Percentiles rank a stretch among this genome's conserved stretches.
Conservation (phyloP, 2,113 vertebrate genomes). For the Castor canadensis region DNA sequence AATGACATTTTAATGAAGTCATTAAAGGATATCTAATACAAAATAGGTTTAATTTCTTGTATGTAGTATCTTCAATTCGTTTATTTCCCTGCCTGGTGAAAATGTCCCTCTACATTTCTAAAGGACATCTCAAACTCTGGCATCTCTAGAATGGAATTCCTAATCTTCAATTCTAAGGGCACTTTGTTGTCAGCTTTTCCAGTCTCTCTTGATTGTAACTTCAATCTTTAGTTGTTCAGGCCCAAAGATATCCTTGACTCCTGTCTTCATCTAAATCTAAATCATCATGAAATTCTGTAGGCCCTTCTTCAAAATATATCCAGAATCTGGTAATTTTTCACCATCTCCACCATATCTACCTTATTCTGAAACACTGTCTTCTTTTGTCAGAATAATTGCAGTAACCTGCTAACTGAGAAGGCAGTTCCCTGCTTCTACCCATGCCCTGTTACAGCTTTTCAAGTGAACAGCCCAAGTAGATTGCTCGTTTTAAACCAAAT, state of each 20-base stretch:
- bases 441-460: background rate
- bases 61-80: background rate
- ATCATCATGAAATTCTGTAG: background rate
- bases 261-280: background rate
- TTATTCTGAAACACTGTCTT: background rate
- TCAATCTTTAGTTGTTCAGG: background rate
- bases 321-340: background rate
- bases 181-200: background rate
- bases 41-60: background rate
- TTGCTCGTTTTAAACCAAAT: background rate
- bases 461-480: background rate
- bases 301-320: background rate
- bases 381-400: background rate
- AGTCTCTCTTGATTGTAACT: background rate
- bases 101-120: background rate
- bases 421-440: background rate
- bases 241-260: background rate
- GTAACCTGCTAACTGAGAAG: background rate
- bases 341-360: background rate
- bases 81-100: background rate
- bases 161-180: background rate
- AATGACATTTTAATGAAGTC: background rate
- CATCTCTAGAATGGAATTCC: background rate
- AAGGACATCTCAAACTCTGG: background rate
- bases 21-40: too few relatives aligned